These are phyloP conservation scores for Ophioninae sp. DNA, from an alignment of 2,888 invertebrate genomes.

Conservation along the genomic window DNA sequence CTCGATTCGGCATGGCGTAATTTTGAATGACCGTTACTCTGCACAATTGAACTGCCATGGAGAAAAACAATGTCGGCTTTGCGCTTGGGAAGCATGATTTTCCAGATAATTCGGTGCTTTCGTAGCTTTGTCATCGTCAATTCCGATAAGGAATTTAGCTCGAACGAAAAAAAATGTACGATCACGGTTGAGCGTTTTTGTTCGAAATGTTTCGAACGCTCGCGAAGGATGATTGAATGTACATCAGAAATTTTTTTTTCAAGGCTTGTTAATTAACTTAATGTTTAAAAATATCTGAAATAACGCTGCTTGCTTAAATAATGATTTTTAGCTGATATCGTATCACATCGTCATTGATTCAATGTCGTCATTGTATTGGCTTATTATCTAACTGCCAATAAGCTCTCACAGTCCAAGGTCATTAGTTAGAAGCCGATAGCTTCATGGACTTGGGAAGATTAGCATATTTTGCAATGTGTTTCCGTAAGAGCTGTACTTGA, in stretches of 20 bases:
- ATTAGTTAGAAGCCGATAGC: neutral
- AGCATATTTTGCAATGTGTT: conserved; percentile 13
- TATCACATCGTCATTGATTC: neutral
- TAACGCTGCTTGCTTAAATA: neutral
- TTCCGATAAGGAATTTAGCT: neutral
- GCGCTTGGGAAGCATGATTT: neutral
- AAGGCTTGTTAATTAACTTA: neutral
- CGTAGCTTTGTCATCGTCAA: neutral
- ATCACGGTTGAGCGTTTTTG: neutral
- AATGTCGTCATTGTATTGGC: neutral
- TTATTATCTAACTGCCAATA: neutral
- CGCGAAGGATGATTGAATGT: neutral
- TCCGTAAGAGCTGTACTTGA: conserved; percentile 6
- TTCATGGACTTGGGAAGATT: conserved; percentile 1
- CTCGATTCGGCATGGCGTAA: neutral
- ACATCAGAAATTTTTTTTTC: neutral
- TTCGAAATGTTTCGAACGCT: neutral
- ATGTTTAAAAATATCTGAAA: neutral
- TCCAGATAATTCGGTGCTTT: neutral
- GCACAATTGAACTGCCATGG: conserved; percentile 16
- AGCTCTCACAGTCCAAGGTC: conserved; percentile 24
- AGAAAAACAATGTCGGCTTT: neutral
- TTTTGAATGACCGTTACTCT: conserved; percentile 14
- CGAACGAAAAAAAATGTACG: neutral
- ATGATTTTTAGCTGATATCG: neutral